Base-by-base conservation (phyloP, 2,797 vertebrate species). In the Aulostomus chinensis region DNA sequence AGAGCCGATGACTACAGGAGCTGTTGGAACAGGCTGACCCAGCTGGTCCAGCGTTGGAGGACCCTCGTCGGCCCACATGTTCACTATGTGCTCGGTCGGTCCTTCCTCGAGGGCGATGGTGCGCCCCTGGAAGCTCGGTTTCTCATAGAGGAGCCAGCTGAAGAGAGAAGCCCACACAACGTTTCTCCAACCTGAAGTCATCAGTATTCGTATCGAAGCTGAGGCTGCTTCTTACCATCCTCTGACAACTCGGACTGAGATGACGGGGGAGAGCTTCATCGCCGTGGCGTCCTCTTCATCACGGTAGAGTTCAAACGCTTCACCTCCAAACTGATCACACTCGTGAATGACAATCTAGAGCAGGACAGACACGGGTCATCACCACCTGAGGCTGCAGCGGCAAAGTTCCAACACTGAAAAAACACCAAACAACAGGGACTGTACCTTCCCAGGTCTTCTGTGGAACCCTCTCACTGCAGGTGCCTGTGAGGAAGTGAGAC, bases 131-230 rank as follows among this genome's bases (percentile, higher is more conserved):
- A 96, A 99, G 73, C 95, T 91, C 26, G 95, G 94, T 58, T 94
- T 94, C 58, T 99, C 96, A 83, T 95, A 98, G 13, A 99, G 88
- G 70, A 99, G 91, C 97, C 97, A 99, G 78, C 97, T 99, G 66
- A 47, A 58, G 31, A 58, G 9, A 25, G 9, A 1, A 25, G 6
- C 9, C 2, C 24, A 25, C 9, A 2, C 6, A 25, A 25, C 24
- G 9, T 6, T 25, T 25, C 6, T 25, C 24, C 24, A 25, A n/a
- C n/a, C n/a, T n/a, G 24, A 2, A 4, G 22, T 3, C 21, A 33
- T 8, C 9, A 16, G 5, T 7, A 11, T 38, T 47, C 12, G 9
- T 24, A 30, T 2, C 28, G 18, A 51, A 10, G 2, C 21, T 16
- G 25, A 28, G 5, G 22, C 20, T 32, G 32, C 40, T 1, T 5